Conservation (phyloP, 2,888 invertebrate species). For the Andrena chrysosceles region DNA sequence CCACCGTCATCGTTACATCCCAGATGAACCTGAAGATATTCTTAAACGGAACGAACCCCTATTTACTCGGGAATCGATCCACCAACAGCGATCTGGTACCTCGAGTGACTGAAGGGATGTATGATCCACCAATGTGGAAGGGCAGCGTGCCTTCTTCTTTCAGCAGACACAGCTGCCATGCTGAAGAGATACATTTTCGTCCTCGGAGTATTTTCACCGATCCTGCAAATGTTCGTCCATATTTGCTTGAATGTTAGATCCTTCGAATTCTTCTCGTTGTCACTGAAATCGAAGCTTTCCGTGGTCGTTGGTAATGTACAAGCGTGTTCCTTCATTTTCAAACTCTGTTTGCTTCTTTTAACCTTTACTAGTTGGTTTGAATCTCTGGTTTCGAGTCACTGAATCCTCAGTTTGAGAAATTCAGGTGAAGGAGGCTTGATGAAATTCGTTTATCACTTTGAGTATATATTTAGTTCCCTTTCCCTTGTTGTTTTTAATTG, state of each 20-base stretch:
- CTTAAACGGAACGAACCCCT: neutral
- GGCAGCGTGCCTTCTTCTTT: constrained; percentile 73
- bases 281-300: neutral
- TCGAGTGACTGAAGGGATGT: constrained; percentile 79
- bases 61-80: neutral
- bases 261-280: neutral
- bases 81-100: constrained; percentile 48
- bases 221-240: constrained; percentile 55
- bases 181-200: constrained; percentile 73
- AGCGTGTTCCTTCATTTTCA: constrained; percentile 27
- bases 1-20: constrained; percentile 78
- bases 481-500: neutral
- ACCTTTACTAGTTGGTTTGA: neutral
- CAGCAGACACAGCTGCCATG: constrained; percentile 72
- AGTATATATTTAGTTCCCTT: neutral
- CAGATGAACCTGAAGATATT: constrained; percentile 75
- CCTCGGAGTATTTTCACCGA: constrained; percentile 74
- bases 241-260: neutral
- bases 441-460: neutral
- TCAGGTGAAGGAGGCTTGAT: neutral
- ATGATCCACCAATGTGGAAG: constrained; percentile 77
- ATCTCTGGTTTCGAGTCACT: neutral
- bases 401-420: neutral
- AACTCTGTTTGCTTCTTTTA: neutral
- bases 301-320: constrained; percentile 26